Base-by-base conservation (phyloP, 1,140 invertebrate species). In the Drosophila seguyi region DNA sequence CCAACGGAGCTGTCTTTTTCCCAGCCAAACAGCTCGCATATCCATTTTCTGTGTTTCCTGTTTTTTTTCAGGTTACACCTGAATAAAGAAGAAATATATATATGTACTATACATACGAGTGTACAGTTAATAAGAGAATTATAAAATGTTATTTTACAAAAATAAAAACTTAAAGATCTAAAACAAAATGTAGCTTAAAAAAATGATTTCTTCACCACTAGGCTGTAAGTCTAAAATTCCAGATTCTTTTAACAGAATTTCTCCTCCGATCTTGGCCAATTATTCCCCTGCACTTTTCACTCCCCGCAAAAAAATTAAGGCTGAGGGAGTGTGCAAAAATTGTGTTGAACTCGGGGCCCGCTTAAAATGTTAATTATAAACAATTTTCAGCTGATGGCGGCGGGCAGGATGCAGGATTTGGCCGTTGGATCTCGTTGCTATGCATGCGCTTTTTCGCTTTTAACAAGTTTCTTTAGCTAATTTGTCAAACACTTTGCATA, bases 401-500 rank as follows among this genome's bases (percentile, higher is more conserved):
- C 47, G 16, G 47, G 10, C n/a, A 27, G 45, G 66, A 34, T 73
- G 66, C 62, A 53, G 62, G 66, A 73, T 88, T 71, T 80, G 75
- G 68, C 63, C 47, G 34, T 38, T 38, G 59, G 48, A 71, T 57
- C 61, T 88, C 80, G 80, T 88, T 88, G 85, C 77, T 87, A 87
- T 87, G 84, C 84, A 87, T 87, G 84, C 84, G 84, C 77, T 88
- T 88, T 88, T 77, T 61, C 80, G 63, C 84, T 84, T 71, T 88
- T 88, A 88, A 90, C 84, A 88, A 88, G 68, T 88, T 88, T 88
- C 84, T 83, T 88, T 84, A 81, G 84, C 84, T 88, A 88, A 88
- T 84, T 88, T 88, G 84, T 88, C 84, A 88, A 88, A 88, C 84
- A 88, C 84, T 88, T 88, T 90, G 84, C 84, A 88, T 88, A 88